These are phyloP conservation scores for Cephus sareptanus DNA, from an alignment of 2,888 invertebrate genomes.

Conservation along the genomic window DNA sequence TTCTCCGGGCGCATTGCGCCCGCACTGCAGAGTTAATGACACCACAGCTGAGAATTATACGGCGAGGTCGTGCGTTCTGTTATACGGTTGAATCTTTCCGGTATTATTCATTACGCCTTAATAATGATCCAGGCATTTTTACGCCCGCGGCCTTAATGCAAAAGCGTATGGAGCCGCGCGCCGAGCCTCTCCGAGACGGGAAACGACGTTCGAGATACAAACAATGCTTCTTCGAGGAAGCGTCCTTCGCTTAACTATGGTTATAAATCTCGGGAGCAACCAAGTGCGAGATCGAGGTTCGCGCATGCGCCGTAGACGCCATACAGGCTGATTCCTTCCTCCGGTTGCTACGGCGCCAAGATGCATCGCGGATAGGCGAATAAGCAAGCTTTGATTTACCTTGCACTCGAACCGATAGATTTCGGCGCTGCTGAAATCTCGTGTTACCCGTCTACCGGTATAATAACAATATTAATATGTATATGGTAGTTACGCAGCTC, in stretches of 20 bases:
- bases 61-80: conserved; percentile 42
- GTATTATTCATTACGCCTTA: conserved; percentile 53
- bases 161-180: not conserved
- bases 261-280: not conserved
- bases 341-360: not conserved
- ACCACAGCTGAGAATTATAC: conserved; percentile 50
- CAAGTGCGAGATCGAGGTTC: not conserved
- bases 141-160: not conserved
- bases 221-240: not conserved
- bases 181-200: not conserved
- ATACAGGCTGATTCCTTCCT: not conserved
- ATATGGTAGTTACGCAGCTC: too few species aligned
- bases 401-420: too few species aligned
- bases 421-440: too few species aligned
- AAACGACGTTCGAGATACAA: not conserved
- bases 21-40: conserved; percentile 43
- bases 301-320: not conserved
- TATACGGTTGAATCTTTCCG: conserved; percentile 49
- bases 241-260: not conserved
- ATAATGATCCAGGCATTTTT: conserved; percentile 42
- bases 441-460: too few species aligned
- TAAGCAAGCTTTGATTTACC: too few species aligned
- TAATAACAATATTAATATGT: too few species aligned
- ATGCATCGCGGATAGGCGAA: not conserved
- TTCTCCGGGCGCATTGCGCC: conserved; percentile 15